These are phyloP conservation scores for Cheumatopsyche charites DNA, from an alignment of 1,140 invertebrate species.

Conservation along the genomic window DNA sequence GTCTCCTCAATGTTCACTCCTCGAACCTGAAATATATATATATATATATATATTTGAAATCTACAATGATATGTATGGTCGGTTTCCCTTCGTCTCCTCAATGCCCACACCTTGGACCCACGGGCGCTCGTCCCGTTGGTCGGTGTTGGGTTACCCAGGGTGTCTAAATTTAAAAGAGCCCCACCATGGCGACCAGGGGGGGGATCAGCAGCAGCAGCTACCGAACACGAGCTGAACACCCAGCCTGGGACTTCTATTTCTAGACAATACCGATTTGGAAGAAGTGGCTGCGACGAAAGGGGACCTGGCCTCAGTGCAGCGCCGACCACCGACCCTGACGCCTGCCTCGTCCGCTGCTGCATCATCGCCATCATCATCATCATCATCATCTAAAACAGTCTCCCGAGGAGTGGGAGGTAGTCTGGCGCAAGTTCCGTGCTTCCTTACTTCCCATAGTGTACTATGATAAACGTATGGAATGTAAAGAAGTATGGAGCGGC, in stretches of 20 bases:
- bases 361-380: neutral
- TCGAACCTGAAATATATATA: too few relatives aligned
- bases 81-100: too few relatives aligned
- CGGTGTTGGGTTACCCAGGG: conserved; percentile 44
- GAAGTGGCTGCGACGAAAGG: conserved; percentile 57
- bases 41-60: too few relatives aligned
- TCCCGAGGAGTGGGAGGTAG: conserved; percentile 45
- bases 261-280: conserved; percentile 81
- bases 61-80: too few relatives aligned
- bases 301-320: conserved; percentile 56
- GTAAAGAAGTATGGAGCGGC: conserved; percentile 96
- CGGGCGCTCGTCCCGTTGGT: conserved; percentile 7
- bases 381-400: conserved; percentile 48
- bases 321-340: conserved; percentile 50
- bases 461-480: conserved; percentile 83
- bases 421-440: conserved; percentile 84
- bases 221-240: conserved; percentile 49
- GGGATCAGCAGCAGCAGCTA: too few relatives aligned
- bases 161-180: conserved; percentile 42
- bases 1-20: too few relatives aligned
- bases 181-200: neutral
- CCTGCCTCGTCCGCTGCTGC: conserved; percentile 49
- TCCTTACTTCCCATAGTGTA: conserved; percentile 94
- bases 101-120: neutral
- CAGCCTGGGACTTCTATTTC: conserved; percentile 72